Percentiles rank a stretch among this genome's conserved stretches.
phyloP scores from a whole-genome alignment of 2,113 vertebrate species.

The Ptyas mucosa region DNA sequence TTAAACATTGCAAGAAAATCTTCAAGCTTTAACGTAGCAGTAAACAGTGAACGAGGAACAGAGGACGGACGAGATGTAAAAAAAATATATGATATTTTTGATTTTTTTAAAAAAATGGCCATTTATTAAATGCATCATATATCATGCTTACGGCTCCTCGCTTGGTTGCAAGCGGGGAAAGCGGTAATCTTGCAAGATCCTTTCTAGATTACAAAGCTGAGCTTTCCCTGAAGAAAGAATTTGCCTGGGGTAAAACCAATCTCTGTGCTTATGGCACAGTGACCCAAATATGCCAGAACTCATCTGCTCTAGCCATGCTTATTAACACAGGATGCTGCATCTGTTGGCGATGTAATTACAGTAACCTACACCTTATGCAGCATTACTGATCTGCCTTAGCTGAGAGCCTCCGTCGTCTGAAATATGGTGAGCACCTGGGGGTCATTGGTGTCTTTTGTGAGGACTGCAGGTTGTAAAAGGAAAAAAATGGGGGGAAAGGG shows the following conservation, averaged over 20 bases:
- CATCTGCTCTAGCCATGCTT: too few species aligned
- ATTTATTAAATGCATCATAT: not conserved
- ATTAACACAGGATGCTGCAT: not conserved
- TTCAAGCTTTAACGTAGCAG: not conserved
- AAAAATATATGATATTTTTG: not conserved
- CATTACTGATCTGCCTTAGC: not conserved
- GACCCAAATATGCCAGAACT: not conserved
- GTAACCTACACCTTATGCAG: not conserved
- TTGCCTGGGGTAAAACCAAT: not conserved
- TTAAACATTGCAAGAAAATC: not conserved
- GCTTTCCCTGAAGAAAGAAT: not conserved
- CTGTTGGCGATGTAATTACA: not conserved
- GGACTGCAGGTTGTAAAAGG: not conserved
- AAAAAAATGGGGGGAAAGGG: not conserved
- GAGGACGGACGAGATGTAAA: not conserved
- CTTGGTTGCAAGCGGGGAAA: not conserved
- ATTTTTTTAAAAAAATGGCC: not conserved
- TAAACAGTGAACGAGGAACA: not conserved
- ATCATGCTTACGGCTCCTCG: rapidly evolving
- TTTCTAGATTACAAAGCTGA: not conserved
- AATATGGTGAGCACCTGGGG: not conserved
- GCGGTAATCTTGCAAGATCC: not conserved
- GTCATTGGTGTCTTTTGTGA: not conserved
- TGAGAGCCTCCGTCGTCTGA: not conserved
- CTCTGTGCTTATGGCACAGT: not conserved